Percentiles rank a stretch among this genome's conserved stretches.
phyloP scores from a whole-genome alignment of 1,140 invertebrate genomes.

The Leptinotarsa lineolata region DNA sequence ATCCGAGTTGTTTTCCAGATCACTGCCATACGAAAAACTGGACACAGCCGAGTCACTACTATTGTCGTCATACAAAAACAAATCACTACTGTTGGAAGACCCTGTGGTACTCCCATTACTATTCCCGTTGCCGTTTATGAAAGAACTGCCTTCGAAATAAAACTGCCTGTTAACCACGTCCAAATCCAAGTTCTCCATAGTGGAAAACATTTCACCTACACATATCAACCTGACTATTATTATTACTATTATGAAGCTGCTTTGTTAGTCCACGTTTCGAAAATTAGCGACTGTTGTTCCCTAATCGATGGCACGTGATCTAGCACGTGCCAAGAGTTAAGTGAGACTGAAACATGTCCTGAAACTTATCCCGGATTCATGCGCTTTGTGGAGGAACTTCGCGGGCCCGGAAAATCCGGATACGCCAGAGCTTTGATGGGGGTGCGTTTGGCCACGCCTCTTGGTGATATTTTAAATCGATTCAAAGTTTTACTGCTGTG shows the following conservation, averaged over 20 bases:
- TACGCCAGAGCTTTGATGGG: conserved; percentile 5
- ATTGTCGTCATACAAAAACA: conserved; percentile 61
- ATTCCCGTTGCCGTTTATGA: conserved; percentile 50
- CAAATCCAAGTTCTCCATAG: conserved; percentile 61
- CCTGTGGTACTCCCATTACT: conserved; percentile 50
- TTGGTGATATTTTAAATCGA: conserved; percentile 7
- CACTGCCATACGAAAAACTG: conserved; percentile 60
- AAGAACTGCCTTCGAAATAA: conserved; percentile 60
- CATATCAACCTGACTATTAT: neutral
- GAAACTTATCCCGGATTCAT: conserved; percentile 13
- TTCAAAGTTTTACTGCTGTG: neutral
- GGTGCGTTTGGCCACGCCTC: conserved; percentile 13
- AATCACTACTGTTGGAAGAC: conserved; percentile 55
- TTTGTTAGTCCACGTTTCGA: conserved; percentile 12
- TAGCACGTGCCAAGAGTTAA: neutral
- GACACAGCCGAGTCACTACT: conserved; percentile 61
- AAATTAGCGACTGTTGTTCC: conserved; percentile 14
- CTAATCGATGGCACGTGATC: conserved; percentile 1
- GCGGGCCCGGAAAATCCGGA: conserved; percentile 15
- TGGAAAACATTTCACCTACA: conserved; percentile 30
- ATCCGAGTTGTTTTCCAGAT: conserved; percentile 62
- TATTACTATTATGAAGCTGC: neutral
- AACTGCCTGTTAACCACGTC: conserved; percentile 62
- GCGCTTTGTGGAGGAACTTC: neutral
- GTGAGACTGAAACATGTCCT: conserved; percentile 12